Evolutionary conservation across 1,140 invertebrate species (phyloP), one percentile per base, ranked within the genome.

Genomic region (Drosophila willistoni): DNA sequence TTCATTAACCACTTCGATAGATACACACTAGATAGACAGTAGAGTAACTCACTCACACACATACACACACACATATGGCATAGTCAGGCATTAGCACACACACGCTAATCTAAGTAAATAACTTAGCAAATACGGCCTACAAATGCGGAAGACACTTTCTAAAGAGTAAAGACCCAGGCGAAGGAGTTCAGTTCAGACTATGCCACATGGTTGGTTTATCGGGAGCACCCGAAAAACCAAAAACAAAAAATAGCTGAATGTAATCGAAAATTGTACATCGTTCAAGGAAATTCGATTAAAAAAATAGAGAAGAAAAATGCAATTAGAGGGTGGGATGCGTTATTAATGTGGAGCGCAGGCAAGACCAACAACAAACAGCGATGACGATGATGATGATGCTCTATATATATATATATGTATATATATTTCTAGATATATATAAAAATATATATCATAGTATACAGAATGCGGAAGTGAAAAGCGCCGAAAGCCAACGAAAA

Each of bases 271-370:
- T 86, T 91, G 90, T 66, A 72, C 83, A 91, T 90, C 90, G 81
- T 81, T 82, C 72, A 71, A 63, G 77, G 65, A 87, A 83, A 87
- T 86, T 86, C 82, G 82, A 86, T 86, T 87, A 86, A 86, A 86
- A 63, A 67, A 10, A 36, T 2, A 47, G 54, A 36, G 57, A 39
- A 19, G 34, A 71, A 73, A 81, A 91, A 91, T 84, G 79, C 90
- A 91, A 91, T 91, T 91, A 91, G 90, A 91, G 90, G 90, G 90
- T 91, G 90, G 82, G 82, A 91, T 91, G 90, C 90, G 84, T 91
- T 91, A 91, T 91, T 91, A 91, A 91, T 91, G 82, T 91, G 79
- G 83, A 89, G 83, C 84, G 74, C 42, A 44, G 75, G 7, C 55
- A 66, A 54, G 36, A 36, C 34, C 17, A 42, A 41, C 17, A 42